Evolutionary conservation across 2,888 invertebrate species (phyloP).

Genomic region (Cantharis flavilabris): DNA sequence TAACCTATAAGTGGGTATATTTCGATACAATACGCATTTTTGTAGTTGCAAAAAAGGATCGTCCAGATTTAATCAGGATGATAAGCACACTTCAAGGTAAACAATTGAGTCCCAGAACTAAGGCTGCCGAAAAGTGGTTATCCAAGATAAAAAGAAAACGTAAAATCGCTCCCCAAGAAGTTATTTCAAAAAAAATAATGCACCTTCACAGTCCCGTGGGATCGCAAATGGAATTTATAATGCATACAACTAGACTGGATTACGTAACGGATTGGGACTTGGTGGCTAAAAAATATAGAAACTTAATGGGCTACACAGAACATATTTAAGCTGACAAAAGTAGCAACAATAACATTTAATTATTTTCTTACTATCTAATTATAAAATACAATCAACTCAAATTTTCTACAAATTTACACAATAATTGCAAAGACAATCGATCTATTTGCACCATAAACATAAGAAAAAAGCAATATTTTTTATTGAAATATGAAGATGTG

Average conservation of each 20-base stretch:
- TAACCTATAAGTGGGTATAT: not conserved
- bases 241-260: slow-evolving; percentile 77
- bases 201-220: slow-evolving; percentile 84
- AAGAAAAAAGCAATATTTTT: not conserved
- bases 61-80: slow-evolving; percentile 83
- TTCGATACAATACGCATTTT: not conserved
- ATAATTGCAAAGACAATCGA: not conserved
- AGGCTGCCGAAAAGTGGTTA: slow-evolving; percentile 87
- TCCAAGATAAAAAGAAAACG: slow-evolving; percentile 81
- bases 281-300: slow-evolving; percentile 86
- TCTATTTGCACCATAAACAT: not conserved
- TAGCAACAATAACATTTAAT: slow-evolving; percentile 42
- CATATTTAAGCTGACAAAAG: slow-evolving; percentile 57
- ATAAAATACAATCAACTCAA: not conserved
- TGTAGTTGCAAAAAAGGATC: slow-evolving; percentile 58
- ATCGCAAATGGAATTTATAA: slow-evolving; percentile 81
- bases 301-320: slow-evolving; percentile 67
- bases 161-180: slow-evolving; percentile 80
- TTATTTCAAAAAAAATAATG: slow-evolving; percentile 75
- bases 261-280: slow-evolving; percentile 91
- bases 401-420: not conserved
- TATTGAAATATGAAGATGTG: not conserved
- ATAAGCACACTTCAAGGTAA: slow-evolving; percentile 72
- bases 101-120: slow-evolving; percentile 79
- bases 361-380: not conserved